These are phyloP conservation scores for Polyommatus icarus DNA, from an alignment of 2,888 invertebrate species.

Conservation along the genomic window DNA sequence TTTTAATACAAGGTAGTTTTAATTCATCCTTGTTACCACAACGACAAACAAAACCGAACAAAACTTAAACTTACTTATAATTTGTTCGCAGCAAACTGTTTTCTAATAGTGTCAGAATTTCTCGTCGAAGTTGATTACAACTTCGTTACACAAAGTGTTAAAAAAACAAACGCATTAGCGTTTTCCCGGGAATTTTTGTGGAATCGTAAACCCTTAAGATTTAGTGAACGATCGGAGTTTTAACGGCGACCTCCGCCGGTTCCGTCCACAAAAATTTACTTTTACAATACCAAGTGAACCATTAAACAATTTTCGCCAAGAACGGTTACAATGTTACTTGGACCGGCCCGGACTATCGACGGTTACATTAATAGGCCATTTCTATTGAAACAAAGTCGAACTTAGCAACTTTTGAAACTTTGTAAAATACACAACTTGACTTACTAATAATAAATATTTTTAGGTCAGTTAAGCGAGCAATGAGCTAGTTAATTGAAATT, in stretches of 20 bases:
- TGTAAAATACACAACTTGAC: neutral
- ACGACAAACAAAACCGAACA: neutral
- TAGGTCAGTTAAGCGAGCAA: no score
- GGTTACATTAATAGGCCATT: constrained; percentile 39
- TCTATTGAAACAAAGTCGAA: constrained; percentile 2
- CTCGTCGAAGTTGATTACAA: constrained; percentile 9
- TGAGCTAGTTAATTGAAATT: no score
- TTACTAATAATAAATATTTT: no score
- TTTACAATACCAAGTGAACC: constrained; percentile 67
- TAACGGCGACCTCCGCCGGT: constrained; percentile 61
- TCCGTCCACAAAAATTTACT: constrained; percentile 63
- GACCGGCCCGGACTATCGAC: constrained; percentile 37
- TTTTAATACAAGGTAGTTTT: neutral
- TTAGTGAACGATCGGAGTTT: constrained; percentile 71
- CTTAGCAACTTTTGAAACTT: neutral
- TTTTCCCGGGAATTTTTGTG: constrained; percentile 52
- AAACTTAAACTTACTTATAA: neutral
- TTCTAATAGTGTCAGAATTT: constrained; percentile 14
- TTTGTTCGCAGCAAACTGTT: neutral
- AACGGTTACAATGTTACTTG: constrained; percentile 51
- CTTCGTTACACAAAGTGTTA: no score
- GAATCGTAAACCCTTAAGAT: constrained; percentile 74
- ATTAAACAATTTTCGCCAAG: constrained; percentile 58
- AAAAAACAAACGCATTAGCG: no score
- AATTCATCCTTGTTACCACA: neutral